A percentile compares a stretch with the other conserved stretches of the same genome.
Conservation (phyloP, 2,113 vertebrate species). For the Odontesthes bonariensis region DNA sequence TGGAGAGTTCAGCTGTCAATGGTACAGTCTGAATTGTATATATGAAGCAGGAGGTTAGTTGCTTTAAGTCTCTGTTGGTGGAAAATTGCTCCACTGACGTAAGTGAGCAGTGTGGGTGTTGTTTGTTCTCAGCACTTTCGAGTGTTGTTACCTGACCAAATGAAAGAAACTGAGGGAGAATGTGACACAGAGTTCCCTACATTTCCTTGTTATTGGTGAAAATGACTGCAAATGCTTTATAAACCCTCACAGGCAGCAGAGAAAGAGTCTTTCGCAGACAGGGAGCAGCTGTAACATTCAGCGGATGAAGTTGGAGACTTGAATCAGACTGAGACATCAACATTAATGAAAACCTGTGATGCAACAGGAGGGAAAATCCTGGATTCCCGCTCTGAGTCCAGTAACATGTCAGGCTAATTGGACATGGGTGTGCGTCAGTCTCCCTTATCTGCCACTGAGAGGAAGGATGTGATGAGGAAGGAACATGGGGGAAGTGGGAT, state of each 20-base stretch:
- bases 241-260: constrained; percentile 10
- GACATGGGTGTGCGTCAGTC: constrained; percentile 53
- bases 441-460: constrained; percentile 19
- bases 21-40: background rate
- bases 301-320: constrained; percentile 27
- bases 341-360: constrained; percentile 38
- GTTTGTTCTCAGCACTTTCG: constrained; percentile 50
- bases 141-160: constrained; percentile 59
- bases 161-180: constrained; percentile 2
- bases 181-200: background rate
- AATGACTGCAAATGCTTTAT: background rate
- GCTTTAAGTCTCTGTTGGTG: constrained; percentile 50
- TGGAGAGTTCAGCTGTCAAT: constrained; percentile 24
- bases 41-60: constrained; percentile 28
- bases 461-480: constrained; percentile 37
- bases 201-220: constrained; percentile 13
- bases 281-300: constrained; percentile 6
- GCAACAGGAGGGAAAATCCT: constrained; percentile 56
- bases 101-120: constrained; percentile 63
- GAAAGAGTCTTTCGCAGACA: background rate
- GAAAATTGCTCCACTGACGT: constrained; percentile 62
- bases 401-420: constrained; percentile 64
- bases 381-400: constrained; percentile 44
- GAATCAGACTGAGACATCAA: constrained; percentile 41
- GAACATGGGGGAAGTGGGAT: constrained; percentile 11